phyloP scores from a whole-genome alignment of 1,140 invertebrate species.

The Agrypnia vestita region DNA sequence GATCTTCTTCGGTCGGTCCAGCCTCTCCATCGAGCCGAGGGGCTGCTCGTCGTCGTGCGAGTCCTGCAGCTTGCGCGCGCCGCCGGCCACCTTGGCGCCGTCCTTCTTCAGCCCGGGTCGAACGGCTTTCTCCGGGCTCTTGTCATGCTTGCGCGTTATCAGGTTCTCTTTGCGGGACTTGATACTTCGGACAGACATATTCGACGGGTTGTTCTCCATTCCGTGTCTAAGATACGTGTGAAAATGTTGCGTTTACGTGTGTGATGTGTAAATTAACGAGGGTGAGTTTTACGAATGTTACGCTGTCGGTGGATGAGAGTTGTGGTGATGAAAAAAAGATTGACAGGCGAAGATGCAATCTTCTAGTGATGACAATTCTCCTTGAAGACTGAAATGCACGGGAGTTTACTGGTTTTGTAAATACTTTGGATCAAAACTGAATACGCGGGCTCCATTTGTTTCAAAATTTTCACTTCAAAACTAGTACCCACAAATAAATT shows the following conservation, averaged over 20 bases:
- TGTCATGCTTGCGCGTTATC: conserved; percentile 69
- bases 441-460: conserved; percentile 30
- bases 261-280: not conserved
- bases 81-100: conserved; percentile 51
- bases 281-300: not conserved
- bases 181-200: conserved; percentile 66
- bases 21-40: conserved; percentile 66
- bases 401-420: conserved; percentile 35
- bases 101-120: conserved; percentile 58
- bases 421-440: conserved; percentile 7
- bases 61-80: conserved; percentile 64
- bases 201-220: conserved; percentile 72
- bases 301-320: not conserved
- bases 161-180: conserved; percentile 62
- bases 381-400: conserved; percentile 38
- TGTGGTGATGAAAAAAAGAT: not conserved
- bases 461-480: not conserved
- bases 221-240: conserved; percentile 40
- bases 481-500: conserved; percentile 2
- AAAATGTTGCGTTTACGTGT: not conserved
- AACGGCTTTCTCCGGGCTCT: conserved; percentile 69
- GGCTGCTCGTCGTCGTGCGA: conserved; percentile 68
- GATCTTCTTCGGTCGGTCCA: conserved; percentile 71
- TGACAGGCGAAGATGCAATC: not conserved
- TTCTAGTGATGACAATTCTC: not conserved